Percentiles rank a stretch among this genome's conserved stretches.
phyloP scores from a whole-genome alignment of 2,113 vertebrate species.

The Seriola dumerili region DNA sequence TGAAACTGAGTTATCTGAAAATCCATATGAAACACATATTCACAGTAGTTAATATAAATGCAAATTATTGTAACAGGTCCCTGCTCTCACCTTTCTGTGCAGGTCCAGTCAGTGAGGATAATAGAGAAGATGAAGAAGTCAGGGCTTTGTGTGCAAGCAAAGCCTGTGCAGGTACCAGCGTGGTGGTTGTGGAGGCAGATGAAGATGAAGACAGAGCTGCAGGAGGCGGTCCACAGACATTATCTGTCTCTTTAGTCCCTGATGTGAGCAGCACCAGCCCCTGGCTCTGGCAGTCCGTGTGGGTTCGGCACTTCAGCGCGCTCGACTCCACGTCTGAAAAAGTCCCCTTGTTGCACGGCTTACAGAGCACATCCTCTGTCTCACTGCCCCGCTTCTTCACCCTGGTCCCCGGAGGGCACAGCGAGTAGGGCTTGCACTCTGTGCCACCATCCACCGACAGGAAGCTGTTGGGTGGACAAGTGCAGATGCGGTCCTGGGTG shows the following conservation, averaged over 20 bases:
- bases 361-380: conserved; percentile 91
- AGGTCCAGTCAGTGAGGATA: conserved; percentile 11
- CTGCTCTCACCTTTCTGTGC: conserved; percentile 65
- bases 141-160: conserved; percentile 27
- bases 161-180: conserved; percentile 18
- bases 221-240: conserved; percentile 85
- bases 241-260: conserved; percentile 91
- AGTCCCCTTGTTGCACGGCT: conserved; percentile 89
- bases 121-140: conserved; percentile 29
- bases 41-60: background rate
- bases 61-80: background rate
- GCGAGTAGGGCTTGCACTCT: conserved; percentile 85
- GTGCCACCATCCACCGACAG: conserved; percentile 71
- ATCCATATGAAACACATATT: background rate
- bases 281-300: conserved; percentile 90
- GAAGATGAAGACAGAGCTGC: conserved; percentile 63
- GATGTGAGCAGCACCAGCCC: conserved; percentile 85
- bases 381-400: conserved; percentile 91
- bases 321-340: conserved; percentile 92
- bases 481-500: conserved; percentile 91
- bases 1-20: background rate
- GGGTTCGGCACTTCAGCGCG: conserved; percentile 87
- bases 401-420: conserved; percentile 91
- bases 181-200: conserved; percentile 61
- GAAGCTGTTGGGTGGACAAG: conserved; percentile 89